Conservation (phyloP, 2,113 vertebrate genomes). For the Hucho hucho region DNA sequence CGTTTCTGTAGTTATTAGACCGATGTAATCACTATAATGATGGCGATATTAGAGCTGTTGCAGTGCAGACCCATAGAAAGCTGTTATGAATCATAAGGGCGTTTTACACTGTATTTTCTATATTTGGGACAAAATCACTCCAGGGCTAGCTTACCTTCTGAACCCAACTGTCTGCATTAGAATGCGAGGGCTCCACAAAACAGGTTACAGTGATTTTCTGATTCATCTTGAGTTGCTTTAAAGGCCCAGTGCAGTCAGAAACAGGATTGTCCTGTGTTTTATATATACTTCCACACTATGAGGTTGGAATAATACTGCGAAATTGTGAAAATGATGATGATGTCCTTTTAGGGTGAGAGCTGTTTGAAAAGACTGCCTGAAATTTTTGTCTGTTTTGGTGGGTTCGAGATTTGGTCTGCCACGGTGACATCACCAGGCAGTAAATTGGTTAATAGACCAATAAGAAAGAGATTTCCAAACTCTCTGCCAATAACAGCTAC, state of each 20-base stretch:
- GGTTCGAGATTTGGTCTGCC: too few species aligned
- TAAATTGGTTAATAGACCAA: too few species aligned
- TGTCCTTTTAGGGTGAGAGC: not conserved
- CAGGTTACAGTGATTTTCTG: too few species aligned
- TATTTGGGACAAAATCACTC: not conserved
- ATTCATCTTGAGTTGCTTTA: too few species aligned
- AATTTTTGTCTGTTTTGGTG: not conserved
- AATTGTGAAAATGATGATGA: not conserved
- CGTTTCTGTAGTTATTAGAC: constrained; percentile 9
- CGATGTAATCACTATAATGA: constrained; percentile 8
- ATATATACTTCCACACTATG: not conserved
- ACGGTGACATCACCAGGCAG: too few species aligned
- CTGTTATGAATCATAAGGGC: not conserved
- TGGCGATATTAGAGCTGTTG: not conserved
- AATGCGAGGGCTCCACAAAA: not conserved
- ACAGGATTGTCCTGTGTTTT: not conserved
- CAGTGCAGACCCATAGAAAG: not conserved
- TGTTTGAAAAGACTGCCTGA: too few species aligned
- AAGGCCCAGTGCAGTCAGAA: too few species aligned
- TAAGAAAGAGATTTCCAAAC: too few species aligned
- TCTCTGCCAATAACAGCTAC: too few species aligned
- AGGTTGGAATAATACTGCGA: not conserved
- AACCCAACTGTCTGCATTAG: not conserved
- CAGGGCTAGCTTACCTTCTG: too few species aligned
- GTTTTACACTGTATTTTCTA: not conserved